A percentile compares a stretch with the other conserved stretches of the same genome.
Conservation (phyloP, 2,797 vertebrate species). For the Cyclopterus lumpus region DNA sequence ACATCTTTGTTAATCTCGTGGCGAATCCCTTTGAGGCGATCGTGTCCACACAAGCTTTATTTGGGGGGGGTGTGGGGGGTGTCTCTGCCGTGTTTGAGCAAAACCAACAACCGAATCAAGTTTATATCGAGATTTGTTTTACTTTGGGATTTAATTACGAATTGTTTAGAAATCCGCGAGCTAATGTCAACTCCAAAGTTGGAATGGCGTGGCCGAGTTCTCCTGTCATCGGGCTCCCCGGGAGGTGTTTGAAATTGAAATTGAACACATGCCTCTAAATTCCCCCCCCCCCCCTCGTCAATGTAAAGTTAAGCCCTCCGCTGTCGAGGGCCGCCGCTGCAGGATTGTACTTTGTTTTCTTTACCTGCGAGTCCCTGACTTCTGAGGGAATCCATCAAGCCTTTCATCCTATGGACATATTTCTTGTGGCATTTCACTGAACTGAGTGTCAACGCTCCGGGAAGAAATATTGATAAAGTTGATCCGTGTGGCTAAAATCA, state of each 20-base stretch:
- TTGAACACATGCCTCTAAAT: slow-evolving; percentile 65
- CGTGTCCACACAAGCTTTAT: slow-evolving; percentile 43
- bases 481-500: too few species aligned
- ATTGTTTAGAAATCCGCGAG: slow-evolving; percentile 66
- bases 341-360: slow-evolving; percentile 64
- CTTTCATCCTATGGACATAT: slow-evolving; percentile 21
- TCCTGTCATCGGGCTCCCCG: slow-evolving; percentile 58
- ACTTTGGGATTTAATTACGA: slow-evolving; percentile 64
- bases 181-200: slow-evolving; percentile 61
- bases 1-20: slow-evolving; percentile 46
- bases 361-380: slow-evolving; percentile 50
- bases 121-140: slow-evolving; percentile 72
- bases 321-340: slow-evolving; percentile 51
- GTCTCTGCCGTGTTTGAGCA: slow-evolving; percentile 52
- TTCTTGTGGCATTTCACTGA: slow-evolving; percentile 3
- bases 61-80: neutral
- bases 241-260: slow-evolving; percentile 73
- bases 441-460: neutral
- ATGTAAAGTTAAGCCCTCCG: slow-evolving; percentile 59
- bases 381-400: slow-evolving; percentile 24
- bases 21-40: slow-evolving; percentile 53
- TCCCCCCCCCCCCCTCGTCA: slow-evolving; percentile 26
- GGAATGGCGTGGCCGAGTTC: slow-evolving; percentile 35
- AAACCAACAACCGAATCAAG: slow-evolving; percentile 69
- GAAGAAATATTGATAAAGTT: too few species aligned